Conservation (phyloP, 2,113 vertebrate species). For the Microtus richardsoni region DNA sequence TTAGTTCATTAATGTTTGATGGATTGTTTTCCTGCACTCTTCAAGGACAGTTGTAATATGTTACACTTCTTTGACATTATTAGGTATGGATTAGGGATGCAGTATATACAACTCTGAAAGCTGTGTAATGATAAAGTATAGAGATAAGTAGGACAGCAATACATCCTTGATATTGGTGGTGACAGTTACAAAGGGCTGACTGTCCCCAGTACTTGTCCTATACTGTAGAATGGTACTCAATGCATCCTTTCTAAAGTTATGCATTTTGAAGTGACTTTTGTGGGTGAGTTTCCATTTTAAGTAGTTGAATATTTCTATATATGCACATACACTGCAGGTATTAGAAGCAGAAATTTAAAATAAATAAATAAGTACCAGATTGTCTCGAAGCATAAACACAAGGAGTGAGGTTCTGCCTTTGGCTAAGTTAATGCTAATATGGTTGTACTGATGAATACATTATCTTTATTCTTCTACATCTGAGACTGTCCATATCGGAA, state of each 20-base stretch:
- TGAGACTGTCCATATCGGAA: constrained; percentile 59
- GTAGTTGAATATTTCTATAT: constrained; percentile 50
- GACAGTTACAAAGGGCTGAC: accelerated
- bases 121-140: not conserved
- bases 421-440: constrained; percentile 67
- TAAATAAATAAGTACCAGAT: constrained; percentile 57
- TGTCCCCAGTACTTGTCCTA: accelerated
- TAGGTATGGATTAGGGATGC: not conserved
- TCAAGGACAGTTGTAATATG: not conserved
- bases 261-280: not conserved
- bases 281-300: not conserved
- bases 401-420: constrained; percentile 64
- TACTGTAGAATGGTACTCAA: too few species aligned
- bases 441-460: constrained; percentile 57
- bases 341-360: constrained; percentile 47
- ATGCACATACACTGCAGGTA: constrained; percentile 38
- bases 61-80: not conserved
- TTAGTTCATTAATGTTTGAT: not conserved
- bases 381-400: constrained; percentile 68
- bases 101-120: not conserved
- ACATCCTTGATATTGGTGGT: not conserved
- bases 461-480: constrained; percentile 67
- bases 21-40: not conserved
- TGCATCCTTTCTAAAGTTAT: not conserved
- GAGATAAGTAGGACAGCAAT: not conserved